Evolutionary conservation across 2,888 invertebrate species (phyloP).

Genomic region (Lithophane leautieri): DNA sequence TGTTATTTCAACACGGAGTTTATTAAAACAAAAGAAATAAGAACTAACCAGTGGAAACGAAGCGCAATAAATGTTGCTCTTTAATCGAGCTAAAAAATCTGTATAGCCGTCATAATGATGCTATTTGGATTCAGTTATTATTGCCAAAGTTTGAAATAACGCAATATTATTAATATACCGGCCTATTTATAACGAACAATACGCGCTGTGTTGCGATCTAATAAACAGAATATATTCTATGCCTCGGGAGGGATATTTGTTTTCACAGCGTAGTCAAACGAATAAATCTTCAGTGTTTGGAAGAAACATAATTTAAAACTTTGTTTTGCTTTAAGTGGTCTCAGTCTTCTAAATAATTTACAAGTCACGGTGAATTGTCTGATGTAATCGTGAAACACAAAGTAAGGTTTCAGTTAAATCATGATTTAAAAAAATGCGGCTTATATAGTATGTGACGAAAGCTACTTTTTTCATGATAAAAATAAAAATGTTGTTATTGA

Average conservation of each 20-base stretch:
- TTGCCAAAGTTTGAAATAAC: conserved; percentile 41
- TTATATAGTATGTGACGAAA: neutral
- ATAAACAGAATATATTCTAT: conserved; percentile 53
- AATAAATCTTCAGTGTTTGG: conserved; percentile 61
- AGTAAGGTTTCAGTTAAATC: neutral
- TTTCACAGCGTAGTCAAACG: conserved; percentile 54
- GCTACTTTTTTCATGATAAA: neutral
- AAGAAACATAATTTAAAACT: conserved; percentile 62
- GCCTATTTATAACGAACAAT: conserved; percentile 50
- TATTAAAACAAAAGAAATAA: conserved; percentile 58
- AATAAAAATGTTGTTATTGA: too few relatives aligned
- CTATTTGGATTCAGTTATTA: conserved; percentile 34
- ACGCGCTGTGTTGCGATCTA: conserved; percentile 47
- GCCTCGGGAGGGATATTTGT: conserved; percentile 57
- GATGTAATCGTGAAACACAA: conserved; percentile 6
- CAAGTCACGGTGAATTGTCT: conserved; percentile 30
- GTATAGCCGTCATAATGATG: conserved; percentile 23
- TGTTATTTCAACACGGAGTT: conserved; percentile 46
- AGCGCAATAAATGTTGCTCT: conserved; percentile 25
- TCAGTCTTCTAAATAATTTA: conserved; percentile 29
- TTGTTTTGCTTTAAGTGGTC: conserved; percentile 58
- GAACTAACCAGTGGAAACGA: conserved; percentile 44
- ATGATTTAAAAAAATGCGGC: too few relatives aligned
- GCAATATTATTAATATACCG: conserved; percentile 20
- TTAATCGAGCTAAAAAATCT: conserved; percentile 23